Evolutionary conservation across 2,888 invertebrate genomes (phyloP).

Genomic region (Andrena dorsata): DNA sequence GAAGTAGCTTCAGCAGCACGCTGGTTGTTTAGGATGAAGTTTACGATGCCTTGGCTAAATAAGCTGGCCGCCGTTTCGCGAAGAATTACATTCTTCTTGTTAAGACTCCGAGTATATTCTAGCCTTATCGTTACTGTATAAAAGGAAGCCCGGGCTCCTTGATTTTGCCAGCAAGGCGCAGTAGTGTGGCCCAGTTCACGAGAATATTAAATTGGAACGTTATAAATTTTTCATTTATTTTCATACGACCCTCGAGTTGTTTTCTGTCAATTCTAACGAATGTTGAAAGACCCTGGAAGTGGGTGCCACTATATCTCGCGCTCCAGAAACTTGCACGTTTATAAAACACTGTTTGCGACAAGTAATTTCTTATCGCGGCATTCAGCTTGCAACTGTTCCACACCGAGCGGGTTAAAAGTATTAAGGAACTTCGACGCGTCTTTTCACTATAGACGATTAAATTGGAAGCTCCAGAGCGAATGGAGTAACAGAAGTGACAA

Average conservation of each 20-base stretch:
- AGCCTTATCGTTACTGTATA: conserved; percentile 7
- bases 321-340: too few species aligned
- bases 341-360: too few species aligned
- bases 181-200: background rate
- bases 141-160: background rate
- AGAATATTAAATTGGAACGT: background rate
- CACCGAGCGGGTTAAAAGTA: too few species aligned
- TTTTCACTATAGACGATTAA: background rate
- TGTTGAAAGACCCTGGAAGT: too few species aligned
- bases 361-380: too few species aligned
- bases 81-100: conserved; percentile 28
- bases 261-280: too few species aligned
- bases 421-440: background rate
- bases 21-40: conserved; percentile 10
- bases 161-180: background rate
- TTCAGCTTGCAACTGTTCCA: too few species aligned
- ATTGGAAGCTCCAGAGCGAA: background rate
- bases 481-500: background rate
- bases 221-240: background rate
- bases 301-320: too few species aligned
- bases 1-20: conserved; percentile 14
- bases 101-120: background rate
- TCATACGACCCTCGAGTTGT: background rate
- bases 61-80: conserved; percentile 18
- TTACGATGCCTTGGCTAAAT: conserved; percentile 38